Conservation (phyloP, 2,888 invertebrate species). For the Pseudolycoriella hygida region DNA sequence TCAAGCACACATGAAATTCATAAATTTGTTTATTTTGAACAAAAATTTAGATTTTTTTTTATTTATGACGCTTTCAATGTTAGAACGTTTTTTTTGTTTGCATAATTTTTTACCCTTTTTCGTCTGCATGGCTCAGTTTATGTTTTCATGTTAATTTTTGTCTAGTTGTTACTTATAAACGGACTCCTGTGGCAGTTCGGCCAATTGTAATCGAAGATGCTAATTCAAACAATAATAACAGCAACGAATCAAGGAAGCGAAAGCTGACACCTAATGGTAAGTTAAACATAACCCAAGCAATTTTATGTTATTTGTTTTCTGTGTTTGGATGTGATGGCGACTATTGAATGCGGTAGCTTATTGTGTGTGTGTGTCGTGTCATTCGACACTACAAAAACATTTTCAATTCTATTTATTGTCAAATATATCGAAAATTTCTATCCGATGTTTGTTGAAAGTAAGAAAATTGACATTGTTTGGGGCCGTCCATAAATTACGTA, state of each 20-base stretch:
- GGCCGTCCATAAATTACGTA: too few relatives aligned
- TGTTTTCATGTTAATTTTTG: not conserved
- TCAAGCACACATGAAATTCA: not conserved
- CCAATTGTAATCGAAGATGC: slow-evolving; percentile 8
- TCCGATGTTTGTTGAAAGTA: too few relatives aligned
- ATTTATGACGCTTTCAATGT: not conserved
- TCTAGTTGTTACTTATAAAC: slow-evolving; percentile 76
- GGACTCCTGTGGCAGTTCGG: slow-evolving; percentile 31
- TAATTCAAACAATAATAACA: not conserved
- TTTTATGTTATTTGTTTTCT: not conserved
- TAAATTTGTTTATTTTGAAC: too few relatives aligned
- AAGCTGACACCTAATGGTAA: slow-evolving; percentile 2
- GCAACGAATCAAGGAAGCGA: slow-evolving; percentile 5
- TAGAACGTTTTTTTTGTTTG: slow-evolving; percentile 1
- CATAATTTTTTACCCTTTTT: slow-evolving; percentile 11
- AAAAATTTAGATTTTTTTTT: not conserved
- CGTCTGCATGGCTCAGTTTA: not conserved
- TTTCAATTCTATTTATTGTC: too few relatives aligned
- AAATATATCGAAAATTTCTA: too few relatives aligned
- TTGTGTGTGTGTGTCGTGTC: too few relatives aligned
- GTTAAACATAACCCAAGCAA: not conserved
- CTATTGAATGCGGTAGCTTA: not conserved
- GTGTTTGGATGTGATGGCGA: not conserved
- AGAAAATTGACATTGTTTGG: too few relatives aligned
- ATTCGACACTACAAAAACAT: too few relatives aligned